Base-by-base conservation (phyloP, 2,888 invertebrate genomes). In the Cloeon dipterum region DNA sequence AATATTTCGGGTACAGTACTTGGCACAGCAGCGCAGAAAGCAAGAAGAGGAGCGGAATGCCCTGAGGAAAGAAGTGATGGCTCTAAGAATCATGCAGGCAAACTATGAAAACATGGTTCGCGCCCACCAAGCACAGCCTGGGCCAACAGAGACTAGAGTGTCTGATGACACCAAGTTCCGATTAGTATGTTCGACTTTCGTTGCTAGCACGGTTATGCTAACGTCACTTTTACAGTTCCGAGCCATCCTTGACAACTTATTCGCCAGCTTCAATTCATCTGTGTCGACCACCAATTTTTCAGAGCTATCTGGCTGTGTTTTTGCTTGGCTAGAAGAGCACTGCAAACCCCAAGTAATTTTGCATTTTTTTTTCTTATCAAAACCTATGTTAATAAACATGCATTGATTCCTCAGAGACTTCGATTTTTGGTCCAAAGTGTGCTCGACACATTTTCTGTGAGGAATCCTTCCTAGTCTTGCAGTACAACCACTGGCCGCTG, bases 51-150 rank as follows among this genome's bases (percentile, higher is more conserved):
- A 94, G 51, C 62, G 91, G 38, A 78, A 81, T 45, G 81, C 81
- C 0, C 58, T 88, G 16, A 68, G 83, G 18, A 88, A 93, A 53
- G 93, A 94, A 55, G 82, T 93, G 0, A 75, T 88, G 16, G 94
- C 93, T 0, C 60, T 94, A 38, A 74, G 88, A 42, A 93, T 94
- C 35, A 83, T 85, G 72, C 88, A 91, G 54, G 76, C 79, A 2
- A 93, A 91, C 55, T 93, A 93, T 52, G 91, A 94, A 52, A 86
- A 89, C 55, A 89, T 96, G 52, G 81, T 94, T 13, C 88, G 89
- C 57, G 86, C 89, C 4, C 91, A 94, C 55, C 89, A 93, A 51
- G 77, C 79, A 3, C 81, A 86, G 44, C 82, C 85, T 0, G 83
- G 83, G 1, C 79, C 81, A 25, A 75, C 81, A 35, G 85, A 86